phyloP scores from a whole-genome alignment of 2,113 vertebrate genomes.

The Columba livia region DNA sequence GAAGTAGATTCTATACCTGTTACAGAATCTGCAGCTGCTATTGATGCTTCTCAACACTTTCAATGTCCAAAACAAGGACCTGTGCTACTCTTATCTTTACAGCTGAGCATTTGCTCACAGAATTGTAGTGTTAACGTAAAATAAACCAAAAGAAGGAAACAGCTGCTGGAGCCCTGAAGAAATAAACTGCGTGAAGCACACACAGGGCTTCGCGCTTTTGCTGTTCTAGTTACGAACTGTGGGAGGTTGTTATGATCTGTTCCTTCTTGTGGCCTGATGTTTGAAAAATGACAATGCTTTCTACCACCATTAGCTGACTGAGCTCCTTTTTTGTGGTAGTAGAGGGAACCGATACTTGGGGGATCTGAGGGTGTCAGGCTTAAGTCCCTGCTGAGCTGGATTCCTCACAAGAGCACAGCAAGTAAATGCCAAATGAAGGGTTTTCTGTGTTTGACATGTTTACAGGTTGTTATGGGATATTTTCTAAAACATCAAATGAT shows the following conservation, averaged over 20 bases:
- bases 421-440: neutral
- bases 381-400: neutral
- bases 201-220: neutral
- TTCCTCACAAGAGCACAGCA: neutral
- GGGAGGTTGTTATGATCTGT: neutral
- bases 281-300: neutral
- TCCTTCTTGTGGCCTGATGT: neutral
- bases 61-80: neutral
- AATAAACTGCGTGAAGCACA: neutral
- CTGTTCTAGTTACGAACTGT: neutral
- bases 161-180: neutral
- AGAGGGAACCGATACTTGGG: neutral
- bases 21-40: neutral
- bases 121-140: neutral
- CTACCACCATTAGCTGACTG: neutral
- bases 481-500: slow-evolving; percentile 27
- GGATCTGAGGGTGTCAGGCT: neutral
- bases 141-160: neutral
- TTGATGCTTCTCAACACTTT: neutral
- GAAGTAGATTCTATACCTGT: neutral
- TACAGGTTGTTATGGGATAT: neutral
- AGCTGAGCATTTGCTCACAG: neutral
- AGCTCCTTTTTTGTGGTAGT: neutral
- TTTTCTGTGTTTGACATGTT: neutral
- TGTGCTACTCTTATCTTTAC: neutral